These are phyloP conservation scores for Liasis olivaceus DNA, from an alignment of 2,797 vertebrate genomes.

Conservation along the genomic window DNA sequence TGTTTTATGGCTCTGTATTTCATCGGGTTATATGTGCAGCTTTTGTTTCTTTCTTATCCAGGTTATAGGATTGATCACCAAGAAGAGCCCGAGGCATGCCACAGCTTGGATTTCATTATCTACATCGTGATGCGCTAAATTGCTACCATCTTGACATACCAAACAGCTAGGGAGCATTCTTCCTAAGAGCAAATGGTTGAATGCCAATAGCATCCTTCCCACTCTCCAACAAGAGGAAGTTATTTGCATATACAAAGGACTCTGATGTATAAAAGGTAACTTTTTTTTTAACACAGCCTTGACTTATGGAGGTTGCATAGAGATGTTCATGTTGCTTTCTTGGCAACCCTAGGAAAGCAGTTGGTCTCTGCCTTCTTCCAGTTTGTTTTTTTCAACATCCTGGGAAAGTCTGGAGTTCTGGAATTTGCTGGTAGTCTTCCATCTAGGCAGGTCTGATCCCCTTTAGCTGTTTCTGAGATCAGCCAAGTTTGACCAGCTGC, in stretches of 20 bases:
- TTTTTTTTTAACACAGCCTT: neutral
- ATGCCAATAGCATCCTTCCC: neutral
- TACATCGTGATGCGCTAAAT: neutral
- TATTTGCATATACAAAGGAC: neutral
- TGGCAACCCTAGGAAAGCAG: neutral
- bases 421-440: neutral
- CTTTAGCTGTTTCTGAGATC: neutral
- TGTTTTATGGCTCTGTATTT: conserved; percentile 6
- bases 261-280: neutral
- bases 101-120: neutral
- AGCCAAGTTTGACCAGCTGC: neutral
- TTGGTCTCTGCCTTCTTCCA: neutral
- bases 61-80: neutral
- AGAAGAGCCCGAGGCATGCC: neutral
- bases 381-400: neutral
- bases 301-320: neutral
- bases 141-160: neutral
- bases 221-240: neutral
- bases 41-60: neutral
- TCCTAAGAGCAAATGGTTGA: neutral
- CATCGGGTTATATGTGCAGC: neutral
- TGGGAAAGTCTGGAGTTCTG: neutral
- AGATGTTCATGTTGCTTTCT: neutral
- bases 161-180: neutral
- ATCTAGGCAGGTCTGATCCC: neutral